phyloP scores from a whole-genome alignment of 2,888 invertebrate species.

The Gari tellinella region DNA sequence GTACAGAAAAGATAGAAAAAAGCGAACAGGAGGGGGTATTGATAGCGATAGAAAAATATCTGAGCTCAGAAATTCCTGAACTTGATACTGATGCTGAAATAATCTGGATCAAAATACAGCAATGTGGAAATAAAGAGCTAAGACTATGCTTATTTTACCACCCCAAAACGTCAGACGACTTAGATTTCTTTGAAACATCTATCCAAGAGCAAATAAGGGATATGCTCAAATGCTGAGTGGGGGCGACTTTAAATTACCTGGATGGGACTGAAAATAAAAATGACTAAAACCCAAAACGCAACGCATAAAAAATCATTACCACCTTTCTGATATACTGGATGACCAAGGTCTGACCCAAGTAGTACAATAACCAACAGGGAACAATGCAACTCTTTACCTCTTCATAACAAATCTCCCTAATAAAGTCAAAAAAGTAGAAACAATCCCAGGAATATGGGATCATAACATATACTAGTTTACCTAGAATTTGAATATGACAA shows the following conservation, averaged over 20 bases:
- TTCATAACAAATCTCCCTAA: conserved; percentile 40
- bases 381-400: conserved; percentile 42
- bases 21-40: background rate
- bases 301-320: no score
- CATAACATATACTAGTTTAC: conserved; percentile 20
- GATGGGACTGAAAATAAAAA: no score
- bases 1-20: background rate
- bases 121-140: conserved; percentile 3
- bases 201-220: no score
- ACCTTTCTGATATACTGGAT: conserved; percentile 9
- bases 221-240: conserved; percentile 1
- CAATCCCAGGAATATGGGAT: conserved; percentile 20
- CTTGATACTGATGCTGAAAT: conserved; percentile 17
- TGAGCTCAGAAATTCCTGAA: conserved; percentile 5
- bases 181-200: no score
- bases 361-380: conserved; percentile 42
- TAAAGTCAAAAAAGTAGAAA: conserved; percentile 6
- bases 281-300: no score
- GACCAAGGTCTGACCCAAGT: conserved; percentile 43
- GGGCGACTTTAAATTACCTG: no score
- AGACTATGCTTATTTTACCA: conserved; percentile 13
- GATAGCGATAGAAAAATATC: background rate
- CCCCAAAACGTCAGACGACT: conserved; percentile 16
- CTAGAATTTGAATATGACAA: background rate
- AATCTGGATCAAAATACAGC: conserved; percentile 5